These are phyloP conservation scores for Chrysogorgia sp. DNA, from an alignment of 92 coral and sea anemone species.

Conservation along the genomic window DNA sequence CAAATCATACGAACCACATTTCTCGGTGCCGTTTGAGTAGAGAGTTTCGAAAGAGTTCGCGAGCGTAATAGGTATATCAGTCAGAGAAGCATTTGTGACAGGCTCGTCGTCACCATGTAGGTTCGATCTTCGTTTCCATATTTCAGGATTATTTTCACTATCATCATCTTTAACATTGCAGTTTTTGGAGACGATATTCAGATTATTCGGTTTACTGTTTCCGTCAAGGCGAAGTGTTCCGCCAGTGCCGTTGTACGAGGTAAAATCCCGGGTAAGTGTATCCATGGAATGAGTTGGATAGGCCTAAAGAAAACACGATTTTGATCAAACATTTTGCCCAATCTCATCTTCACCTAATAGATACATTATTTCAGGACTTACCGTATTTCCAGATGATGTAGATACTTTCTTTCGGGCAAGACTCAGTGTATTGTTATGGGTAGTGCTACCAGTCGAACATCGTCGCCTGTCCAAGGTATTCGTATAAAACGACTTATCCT, in stretches of 20 bases:
- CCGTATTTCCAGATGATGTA: constrained; percentile 37
- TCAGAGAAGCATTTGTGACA: not conserved
- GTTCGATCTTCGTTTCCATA: constrained; percentile 40
- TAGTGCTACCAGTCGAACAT: constrained; percentile 82
- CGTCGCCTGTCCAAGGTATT: constrained; percentile 92
- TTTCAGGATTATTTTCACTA: constrained; percentile 1
- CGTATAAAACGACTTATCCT: constrained; percentile 74
- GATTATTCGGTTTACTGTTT: constrained; percentile 16
- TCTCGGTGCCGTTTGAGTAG: constrained; percentile 19
- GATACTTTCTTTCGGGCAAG: constrained; percentile 72
- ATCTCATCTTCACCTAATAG: not conserved
- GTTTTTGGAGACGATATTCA: constrained; percentile 25
- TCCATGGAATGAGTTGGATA: constrained; percentile 39
- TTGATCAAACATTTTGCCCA: not conserved
- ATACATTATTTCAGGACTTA: not conserved
- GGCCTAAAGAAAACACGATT: constrained; percentile 1
- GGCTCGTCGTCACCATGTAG: not conserved
- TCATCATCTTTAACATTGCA: constrained; percentile 28
- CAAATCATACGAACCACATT: constrained; percentile 30
- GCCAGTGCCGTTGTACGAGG: constrained; percentile 35
- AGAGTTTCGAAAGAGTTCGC: constrained; percentile 24
- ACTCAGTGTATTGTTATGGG: constrained; percentile 81
- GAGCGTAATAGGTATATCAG: constrained; percentile 6
- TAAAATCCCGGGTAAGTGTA: constrained; percentile 37
- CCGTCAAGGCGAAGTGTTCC: constrained; percentile 17